Percentiles rank a stretch among this genome's conserved stretches.
Evolutionary conservation across 2,888 invertebrate species (phyloP).

Genomic region (Habrosyne pyritoides): DNA sequence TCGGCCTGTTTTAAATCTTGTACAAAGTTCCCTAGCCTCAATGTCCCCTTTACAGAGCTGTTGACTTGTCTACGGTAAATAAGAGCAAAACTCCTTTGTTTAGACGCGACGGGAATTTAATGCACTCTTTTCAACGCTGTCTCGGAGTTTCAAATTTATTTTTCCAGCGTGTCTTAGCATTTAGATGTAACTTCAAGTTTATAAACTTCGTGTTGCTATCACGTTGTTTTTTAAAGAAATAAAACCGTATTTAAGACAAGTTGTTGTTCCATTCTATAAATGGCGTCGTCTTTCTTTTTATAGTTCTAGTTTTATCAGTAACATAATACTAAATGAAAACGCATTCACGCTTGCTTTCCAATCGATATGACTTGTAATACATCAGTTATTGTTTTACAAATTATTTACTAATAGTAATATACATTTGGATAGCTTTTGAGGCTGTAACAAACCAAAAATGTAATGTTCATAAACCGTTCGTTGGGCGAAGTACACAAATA

Average conservation of each 20-base stretch:
- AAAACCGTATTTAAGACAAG: not conserved
- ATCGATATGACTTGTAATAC: too few species aligned
- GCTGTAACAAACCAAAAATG: not conserved
- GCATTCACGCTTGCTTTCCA: too few species aligned
- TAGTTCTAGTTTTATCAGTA: not conserved
- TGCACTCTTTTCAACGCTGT: conserved; percentile 47
- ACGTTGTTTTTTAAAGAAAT: not conserved
- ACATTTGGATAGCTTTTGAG: too few species aligned
- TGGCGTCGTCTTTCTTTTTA: not conserved
- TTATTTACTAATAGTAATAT: too few species aligned
- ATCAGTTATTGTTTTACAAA: too few species aligned
- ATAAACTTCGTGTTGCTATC: not conserved
- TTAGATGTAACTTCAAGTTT: conserved; percentile 5
- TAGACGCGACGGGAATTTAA: conserved; percentile 41
- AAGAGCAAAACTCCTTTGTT: conserved; percentile 36
- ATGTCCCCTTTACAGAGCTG: not conserved
- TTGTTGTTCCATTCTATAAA: too few species aligned
- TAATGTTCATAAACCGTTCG: not conserved
- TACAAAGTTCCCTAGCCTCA: not conserved
- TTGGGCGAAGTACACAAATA: not conserved
- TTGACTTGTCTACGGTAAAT: conserved; percentile 27
- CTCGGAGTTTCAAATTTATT: conserved; percentile 32
- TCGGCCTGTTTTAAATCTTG: not conserved
- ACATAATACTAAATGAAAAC: too few species aligned
- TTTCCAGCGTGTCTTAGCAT: conserved; percentile 17